Evolutionary conservation across 2,888 invertebrate species (phyloP), one percentile per base, ranked within the genome.

Genomic region (Sipha maydis): DNA sequence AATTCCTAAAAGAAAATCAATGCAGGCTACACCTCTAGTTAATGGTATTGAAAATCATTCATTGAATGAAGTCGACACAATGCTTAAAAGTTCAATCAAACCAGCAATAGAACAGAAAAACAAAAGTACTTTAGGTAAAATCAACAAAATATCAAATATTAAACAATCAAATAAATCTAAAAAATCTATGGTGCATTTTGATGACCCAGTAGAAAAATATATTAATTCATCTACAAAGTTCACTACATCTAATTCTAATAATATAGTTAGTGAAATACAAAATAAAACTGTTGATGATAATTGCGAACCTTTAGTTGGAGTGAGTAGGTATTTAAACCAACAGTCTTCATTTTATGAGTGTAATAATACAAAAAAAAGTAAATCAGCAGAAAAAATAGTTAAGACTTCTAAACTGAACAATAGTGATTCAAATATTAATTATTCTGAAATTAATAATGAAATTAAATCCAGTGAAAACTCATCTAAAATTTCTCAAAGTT

Each of bases 151-250:
- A n/a, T 80, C n/a, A 48, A 82, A 69, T 28, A 71, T 1, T 48
- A 77, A 61, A 75, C 75, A 56, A 28, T 41, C 31, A 31, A 85
- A 69, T 7, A 85, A 67, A 77, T 48, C 4, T 25, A 85, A 77
- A 28, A 85, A 86, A 25, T 31, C 34, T 3, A 86, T 86, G 86
- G 86, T 86, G 17, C 86, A 86, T 80, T 86, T 86, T 75, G 86
- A 86, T 75, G 86, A 86, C 7, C 86, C 86, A 11, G 86, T 80
- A 19, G 73, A 80, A 73, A 11, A 73, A 75, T 54, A 38, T 71
- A 21, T 61, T 34, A 56, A 17, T 41, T 25, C 28, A 1, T 34
- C 86, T 54, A 38, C 38, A 56, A 75, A 80, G 9, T 8, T 21
- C 28, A 54, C 7, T 28, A 28, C 38, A 21, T 34, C 19, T 71